Conservation (phyloP, 2,888 invertebrate genomes). For the Archaeoteleia sp. region DNA sequence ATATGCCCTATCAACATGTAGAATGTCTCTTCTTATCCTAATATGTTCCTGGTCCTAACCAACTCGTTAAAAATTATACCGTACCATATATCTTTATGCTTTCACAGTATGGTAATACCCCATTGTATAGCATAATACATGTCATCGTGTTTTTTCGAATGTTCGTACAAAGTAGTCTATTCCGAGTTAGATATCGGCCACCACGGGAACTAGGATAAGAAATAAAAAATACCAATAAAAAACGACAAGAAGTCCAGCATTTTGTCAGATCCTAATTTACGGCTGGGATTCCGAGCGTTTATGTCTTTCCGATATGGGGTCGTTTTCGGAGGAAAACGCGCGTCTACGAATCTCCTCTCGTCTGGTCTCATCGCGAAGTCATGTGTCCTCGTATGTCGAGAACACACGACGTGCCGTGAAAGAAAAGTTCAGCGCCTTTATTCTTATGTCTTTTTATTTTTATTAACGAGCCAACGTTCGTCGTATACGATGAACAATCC, state of each 20-base stretch:
- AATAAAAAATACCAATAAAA: conserved; percentile 57
- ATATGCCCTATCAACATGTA: no score
- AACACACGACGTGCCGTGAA: conserved; percentile 61
- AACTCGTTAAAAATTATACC: no score
- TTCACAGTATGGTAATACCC: no score
- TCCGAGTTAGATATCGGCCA: conserved; percentile 37
- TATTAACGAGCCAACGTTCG: conserved; percentile 58
- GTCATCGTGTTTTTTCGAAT: no score
- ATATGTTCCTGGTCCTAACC: no score
- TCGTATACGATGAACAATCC: conserved; percentile 53
- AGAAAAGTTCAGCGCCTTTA: conserved; percentile 61
- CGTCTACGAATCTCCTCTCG: conserved; percentile 58
- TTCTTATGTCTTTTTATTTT: conserved; percentile 54
- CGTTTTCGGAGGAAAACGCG: conserved; percentile 60
- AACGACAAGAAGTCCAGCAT: conserved; percentile 68
- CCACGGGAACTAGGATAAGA: conserved; percentile 47
- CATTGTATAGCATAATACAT: no score
- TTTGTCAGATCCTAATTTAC: conserved; percentile 75
- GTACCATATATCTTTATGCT: no score
- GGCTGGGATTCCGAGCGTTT: conserved; percentile 72
- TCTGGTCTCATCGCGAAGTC: conserved; percentile 50
- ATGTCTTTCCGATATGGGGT: conserved; percentile 72
- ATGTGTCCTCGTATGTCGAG: conserved; percentile 52
- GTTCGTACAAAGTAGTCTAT: no score
- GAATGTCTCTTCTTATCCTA: no score